phyloP scores from a whole-genome alignment of 1,140 invertebrate genomes.

The Homarus americanus region DNA sequence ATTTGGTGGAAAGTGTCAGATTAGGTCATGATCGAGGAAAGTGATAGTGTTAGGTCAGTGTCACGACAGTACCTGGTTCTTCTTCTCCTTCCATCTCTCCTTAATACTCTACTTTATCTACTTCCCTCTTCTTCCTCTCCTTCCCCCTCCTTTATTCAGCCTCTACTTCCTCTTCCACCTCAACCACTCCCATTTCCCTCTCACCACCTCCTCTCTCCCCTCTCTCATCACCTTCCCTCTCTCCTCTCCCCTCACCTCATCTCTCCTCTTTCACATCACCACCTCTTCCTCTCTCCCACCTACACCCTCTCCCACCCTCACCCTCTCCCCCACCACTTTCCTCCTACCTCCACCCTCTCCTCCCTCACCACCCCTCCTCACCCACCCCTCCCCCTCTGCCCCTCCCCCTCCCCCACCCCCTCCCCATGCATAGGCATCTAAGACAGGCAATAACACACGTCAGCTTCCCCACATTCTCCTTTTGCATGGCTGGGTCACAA shows the following conservation, averaged over 20 bases:
- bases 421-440: background rate
- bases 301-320: background rate
- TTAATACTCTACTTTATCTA: background rate
- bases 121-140: background rate
- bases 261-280: background rate
- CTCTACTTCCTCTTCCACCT: background rate
- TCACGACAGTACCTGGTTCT: background rate
- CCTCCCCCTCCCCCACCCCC: background rate
- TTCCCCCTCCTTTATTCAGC: background rate
- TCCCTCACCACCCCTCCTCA: background rate
- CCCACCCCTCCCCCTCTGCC: background rate
- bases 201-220: background rate
- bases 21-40: background rate
- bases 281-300: background rate
- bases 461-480: conserved; percentile 49
- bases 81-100: too few species aligned
- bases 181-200: too few species aligned
- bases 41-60: background rate
- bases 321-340: background rate
- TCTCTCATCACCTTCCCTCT: background rate
- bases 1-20: background rate
- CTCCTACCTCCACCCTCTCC: background rate
- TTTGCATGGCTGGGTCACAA: conserved; percentile 42
- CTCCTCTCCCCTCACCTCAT: background rate
- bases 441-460: conserved; percentile 31